Base-by-base conservation (phyloP, 2,113 vertebrate species). In the Zosterops japonicus region DNA sequence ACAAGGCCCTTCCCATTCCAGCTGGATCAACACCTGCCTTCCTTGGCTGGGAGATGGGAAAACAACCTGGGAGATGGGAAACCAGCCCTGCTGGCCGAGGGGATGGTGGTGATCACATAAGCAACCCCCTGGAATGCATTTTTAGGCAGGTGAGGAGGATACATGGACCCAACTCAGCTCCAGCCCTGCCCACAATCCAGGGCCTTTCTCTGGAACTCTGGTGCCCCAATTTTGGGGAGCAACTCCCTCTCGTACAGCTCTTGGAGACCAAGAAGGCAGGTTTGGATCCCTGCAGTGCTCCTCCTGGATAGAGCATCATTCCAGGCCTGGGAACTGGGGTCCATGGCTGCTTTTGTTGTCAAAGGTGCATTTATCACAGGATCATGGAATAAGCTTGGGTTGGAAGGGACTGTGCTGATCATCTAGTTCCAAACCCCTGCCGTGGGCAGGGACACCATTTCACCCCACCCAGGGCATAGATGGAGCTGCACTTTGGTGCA, bases 1-100 rank as follows among this genome's bases (percentile, higher is more conserved):
- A 29, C 1, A 0, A 0, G 11, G 57, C 31, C 35, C 47, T 90
- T 55, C 15, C 65, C 6, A 0, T 0, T 1, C n/a, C 25, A 2
- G 27, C 17, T 5, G 0, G 19, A 39, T 44, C 52, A 12, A 21
- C 18, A 8, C 7, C 5, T 1, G 0, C 44, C 41, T 21, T 9
- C 80, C 46, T 36, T 0, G 0, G 22, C 47, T 78, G 74, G 23
- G 39, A 81, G 25, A 33, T 3, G 35, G 31, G 16, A 21, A 53
- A 70, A 44, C 12, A 57, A 2, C 39, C 47, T 78, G 74, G 23
- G 39, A 81, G 25, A 33, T 3, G 35, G 31, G 16, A 21, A 53
- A 70, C 39, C 12, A 57, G 2, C 35, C 42, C 59, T 27, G 22
- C n/a, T 53, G 36, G 49, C 49, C 21, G 28, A 77, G 25, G 29